Percentiles rank a stretch among this genome's conserved stretches.
Conservation (phyloP, 2,797 vertebrate species). For the Halcyon badia region DNA sequence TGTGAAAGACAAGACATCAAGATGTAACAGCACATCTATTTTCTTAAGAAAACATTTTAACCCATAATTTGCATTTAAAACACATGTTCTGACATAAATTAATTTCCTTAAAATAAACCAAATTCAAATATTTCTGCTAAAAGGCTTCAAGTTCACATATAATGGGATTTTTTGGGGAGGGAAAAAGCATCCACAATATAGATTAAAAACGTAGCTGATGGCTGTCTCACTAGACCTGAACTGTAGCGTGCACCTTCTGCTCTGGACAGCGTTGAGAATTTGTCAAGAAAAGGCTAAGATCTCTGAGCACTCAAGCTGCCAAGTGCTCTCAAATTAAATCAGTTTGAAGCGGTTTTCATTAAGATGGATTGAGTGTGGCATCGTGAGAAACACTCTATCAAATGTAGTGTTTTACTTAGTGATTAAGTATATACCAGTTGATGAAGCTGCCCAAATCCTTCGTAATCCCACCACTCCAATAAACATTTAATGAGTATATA, state of each 20-base stretch:
- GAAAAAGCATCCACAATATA: neutral
- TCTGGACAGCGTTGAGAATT: conserved; percentile 65
- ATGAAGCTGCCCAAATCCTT: conserved; percentile 93
- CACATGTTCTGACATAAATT: neutral
- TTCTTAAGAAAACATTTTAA: neutral
- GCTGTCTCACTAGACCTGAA: conserved; percentile 23
- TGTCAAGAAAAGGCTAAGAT: conserved; percentile 75
- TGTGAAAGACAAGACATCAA: neutral
- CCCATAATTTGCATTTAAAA: neutral
- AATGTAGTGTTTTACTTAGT: conserved; percentile 99
- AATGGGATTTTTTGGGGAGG: neutral
- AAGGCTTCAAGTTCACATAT: neutral
- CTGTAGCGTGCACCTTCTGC: conserved; percentile 41
- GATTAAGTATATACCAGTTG: conserved; percentile 97
- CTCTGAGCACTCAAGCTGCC: conserved; percentile 72
- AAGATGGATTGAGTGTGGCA: conserved; percentile 98
- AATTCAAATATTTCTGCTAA: neutral
- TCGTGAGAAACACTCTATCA: conserved; percentile 99
- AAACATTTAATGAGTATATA: conserved; percentile 94
- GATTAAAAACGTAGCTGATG: conserved; percentile 38
- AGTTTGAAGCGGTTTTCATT: conserved; percentile 98
- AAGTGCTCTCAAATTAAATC: conserved; percentile 91
- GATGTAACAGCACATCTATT: neutral
- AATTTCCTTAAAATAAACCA: neutral
- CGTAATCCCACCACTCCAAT: conserved; percentile 92